Percentiles rank a stretch among this genome's conserved stretches.
Conservation (phyloP, 2,113 vertebrate genomes). For the Polypterus senegalus region DNA sequence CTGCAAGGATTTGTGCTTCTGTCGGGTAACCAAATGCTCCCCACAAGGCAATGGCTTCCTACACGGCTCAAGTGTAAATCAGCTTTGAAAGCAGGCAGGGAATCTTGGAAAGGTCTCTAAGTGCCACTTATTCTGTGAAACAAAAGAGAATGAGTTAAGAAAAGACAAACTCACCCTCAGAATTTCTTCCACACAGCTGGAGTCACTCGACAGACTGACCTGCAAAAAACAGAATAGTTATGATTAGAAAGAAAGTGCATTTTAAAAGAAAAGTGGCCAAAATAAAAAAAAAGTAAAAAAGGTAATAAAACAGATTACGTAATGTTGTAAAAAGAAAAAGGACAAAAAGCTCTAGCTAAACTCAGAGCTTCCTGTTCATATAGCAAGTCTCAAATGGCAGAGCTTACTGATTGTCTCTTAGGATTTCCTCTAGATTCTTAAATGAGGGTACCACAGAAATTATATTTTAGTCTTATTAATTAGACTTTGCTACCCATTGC, state of each 20-base stretch:
- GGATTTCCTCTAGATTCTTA: no score
- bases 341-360: not conserved
- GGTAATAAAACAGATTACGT: conserved; percentile 1
- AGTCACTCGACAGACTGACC: conserved; percentile 83
- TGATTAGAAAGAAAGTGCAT: conserved; percentile 1
- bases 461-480: not conserved
- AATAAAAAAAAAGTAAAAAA: not conserved
- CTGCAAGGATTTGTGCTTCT: no score
- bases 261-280: not conserved
- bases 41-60: no score
- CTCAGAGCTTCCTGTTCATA: not conserved
- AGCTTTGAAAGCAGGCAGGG: no score
- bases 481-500: not conserved
- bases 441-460: no score
- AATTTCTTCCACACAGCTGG: conserved; percentile 95
- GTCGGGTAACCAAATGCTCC: no score
- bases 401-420: conserved; percentile 5
- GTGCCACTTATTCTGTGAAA: not conserved
- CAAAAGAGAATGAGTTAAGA: conserved; percentile 19
- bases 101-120: no score
- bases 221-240: conserved; percentile 41
- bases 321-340: conserved; percentile 15
- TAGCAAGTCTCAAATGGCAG: conserved; percentile 24
- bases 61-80: no score
- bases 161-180: conserved; percentile 68